phyloP scores from a whole-genome alignment of 2,113 vertebrate species.

The Ciconia maguari region DNA sequence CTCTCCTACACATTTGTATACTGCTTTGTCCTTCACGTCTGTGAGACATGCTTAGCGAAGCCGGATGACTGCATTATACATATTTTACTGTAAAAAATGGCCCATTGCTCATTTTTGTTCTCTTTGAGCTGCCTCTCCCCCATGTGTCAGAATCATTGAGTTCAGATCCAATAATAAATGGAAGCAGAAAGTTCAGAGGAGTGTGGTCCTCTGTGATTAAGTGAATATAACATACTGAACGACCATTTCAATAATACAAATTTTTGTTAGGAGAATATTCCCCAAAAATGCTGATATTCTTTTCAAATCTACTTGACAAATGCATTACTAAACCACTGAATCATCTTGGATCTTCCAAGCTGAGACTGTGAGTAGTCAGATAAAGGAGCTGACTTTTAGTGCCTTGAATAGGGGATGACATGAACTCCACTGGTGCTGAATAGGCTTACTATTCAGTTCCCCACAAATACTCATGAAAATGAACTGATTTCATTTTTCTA shows the following conservation, averaged over 20 bases:
- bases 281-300: background rate
- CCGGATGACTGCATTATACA: background rate
- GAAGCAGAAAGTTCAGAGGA: background rate
- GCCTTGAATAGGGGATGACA: background rate
- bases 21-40: background rate
- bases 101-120: background rate
- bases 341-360: background rate
- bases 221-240: background rate
- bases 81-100: background rate
- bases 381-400: background rate
- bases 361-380: background rate
- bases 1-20: background rate
- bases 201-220: background rate
- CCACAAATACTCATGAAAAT: background rate
- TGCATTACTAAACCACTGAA: background rate
- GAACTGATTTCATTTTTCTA: background rate
- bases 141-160: background rate
- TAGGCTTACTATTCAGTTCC: background rate
- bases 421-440: background rate
- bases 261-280: background rate
- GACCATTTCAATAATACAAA: background rate
- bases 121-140: background rate
- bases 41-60: background rate
- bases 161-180: background rate
- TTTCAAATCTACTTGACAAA: background rate